phyloP scores from a whole-genome alignment of 2,797 vertebrate genomes.

The Otus scops region DNA sequence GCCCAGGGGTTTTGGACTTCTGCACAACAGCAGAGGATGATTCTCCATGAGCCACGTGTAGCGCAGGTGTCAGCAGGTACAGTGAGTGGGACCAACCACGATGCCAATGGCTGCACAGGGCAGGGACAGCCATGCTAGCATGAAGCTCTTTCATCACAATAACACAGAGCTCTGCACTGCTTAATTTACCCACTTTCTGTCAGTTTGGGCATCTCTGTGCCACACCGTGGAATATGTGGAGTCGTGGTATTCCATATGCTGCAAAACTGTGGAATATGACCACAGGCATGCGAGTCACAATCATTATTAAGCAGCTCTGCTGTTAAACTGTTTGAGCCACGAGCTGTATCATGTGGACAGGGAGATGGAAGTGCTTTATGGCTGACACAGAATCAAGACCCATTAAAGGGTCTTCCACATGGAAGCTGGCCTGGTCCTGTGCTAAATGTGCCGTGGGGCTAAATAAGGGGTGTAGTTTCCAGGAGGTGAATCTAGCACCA shows the following conservation, averaged over 20 bases:
- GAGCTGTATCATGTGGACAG: not conserved
- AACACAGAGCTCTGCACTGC: not conserved
- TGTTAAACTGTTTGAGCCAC: not conserved
- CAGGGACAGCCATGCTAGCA: accelerated
- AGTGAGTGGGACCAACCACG: not conserved
- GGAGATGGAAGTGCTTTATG: not conserved
- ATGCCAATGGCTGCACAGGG: not conserved
- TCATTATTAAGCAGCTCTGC: no score
- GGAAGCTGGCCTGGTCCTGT: not conserved
- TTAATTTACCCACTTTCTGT: not conserved
- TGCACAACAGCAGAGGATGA: not conserved
- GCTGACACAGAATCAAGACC: not conserved
- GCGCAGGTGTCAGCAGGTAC: not conserved
- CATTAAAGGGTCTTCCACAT: not conserved
- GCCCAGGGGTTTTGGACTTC: not conserved
- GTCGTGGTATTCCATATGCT: not conserved
- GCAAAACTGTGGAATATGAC: not conserved
- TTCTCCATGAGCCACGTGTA: not conserved
- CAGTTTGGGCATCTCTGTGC: not conserved
- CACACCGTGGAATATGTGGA: not conserved
- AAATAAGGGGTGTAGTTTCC: not conserved
- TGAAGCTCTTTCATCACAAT: not conserved
- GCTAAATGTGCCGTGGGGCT: not conserved
- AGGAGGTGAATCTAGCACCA: not conserved
- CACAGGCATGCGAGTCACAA: not conserved